Base-by-base conservation (phyloP, 2,888 invertebrate species). In the Lymantria dispar region DNA sequence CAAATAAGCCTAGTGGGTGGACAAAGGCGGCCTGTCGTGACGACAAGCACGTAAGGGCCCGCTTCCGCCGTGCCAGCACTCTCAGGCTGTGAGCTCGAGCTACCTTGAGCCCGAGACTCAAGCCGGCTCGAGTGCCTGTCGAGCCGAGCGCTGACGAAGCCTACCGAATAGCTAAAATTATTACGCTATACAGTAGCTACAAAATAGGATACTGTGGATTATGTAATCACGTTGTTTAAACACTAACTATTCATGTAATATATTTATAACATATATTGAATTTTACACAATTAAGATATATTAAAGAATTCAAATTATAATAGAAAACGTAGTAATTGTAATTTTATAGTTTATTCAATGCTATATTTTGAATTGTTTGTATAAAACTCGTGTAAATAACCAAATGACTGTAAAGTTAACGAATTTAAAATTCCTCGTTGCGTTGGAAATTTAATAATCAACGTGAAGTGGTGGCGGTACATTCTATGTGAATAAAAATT, bases 1-100 rank as follows among this genome's bases (percentile, higher is more conserved):
- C 89, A 89, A 90, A 89, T 89, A 88, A 90, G 88, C 85, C 86
- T 89, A 88, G 90, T 88, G 88, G 87, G 78, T 82, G 86, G 87
- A 90, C 90, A 90, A 90, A 89, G 88, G 88, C 87, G 83, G 83
- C 80, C 80, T 80, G 85, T 83, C 85, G 85, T 72, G 80, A 76
- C 80, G 82, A 83, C 80, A 76, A 85, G 87, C 85, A 82, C 87
- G 83, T 87, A 87, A 88, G 88, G 84, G 86, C 74, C 70, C 77
- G 85, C 87, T 88, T 89, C 89, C 89, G 90, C 87, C 85, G 80
- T 83, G 88, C 83, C 87, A 88, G 89, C 89, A 85, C 87, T 76
- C 88, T 83, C 80, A 76, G 76, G 62, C 70, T 71, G 72, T 68
- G 60, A 65, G 73, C 76, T 70, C 74, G 78, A 82, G 79, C 76